These are phyloP conservation scores for Drosophila virilis DNA, from an alignment of 1,140 invertebrate species.

Conservation along the genomic window DNA sequence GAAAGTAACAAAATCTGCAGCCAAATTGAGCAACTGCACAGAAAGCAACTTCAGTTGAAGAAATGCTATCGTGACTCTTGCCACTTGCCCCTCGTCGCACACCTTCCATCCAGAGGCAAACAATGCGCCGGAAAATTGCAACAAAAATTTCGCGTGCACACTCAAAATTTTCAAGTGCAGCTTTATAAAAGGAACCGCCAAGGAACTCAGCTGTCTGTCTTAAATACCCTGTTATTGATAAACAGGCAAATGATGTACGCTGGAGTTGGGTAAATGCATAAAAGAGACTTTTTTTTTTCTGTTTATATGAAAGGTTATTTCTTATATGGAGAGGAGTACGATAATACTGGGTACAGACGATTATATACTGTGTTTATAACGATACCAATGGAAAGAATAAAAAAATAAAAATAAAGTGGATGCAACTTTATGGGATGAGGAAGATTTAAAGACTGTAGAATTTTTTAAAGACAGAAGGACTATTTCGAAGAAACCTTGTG, in stretches of 20 bases:
- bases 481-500: too few relatives aligned
- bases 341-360: too few relatives aligned
- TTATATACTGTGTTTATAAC: too few relatives aligned
- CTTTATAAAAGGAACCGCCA: conserved; percentile 41
- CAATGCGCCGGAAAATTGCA: conserved; percentile 58
- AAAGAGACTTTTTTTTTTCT: too few relatives aligned
- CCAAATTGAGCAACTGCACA: conserved; percentile 65
- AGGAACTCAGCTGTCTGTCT: conserved; percentile 22
- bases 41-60: conserved; percentile 21
- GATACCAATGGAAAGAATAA: too few relatives aligned
- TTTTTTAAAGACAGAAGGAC: too few relatives aligned
- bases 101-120: not conserved
- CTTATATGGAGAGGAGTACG: too few relatives aligned
- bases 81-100: not conserved
- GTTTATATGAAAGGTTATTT: too few relatives aligned
- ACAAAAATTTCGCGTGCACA: conserved; percentile 67
- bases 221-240: conserved; percentile 5
- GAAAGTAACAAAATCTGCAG: conserved; percentile 25
- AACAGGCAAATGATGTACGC: not conserved
- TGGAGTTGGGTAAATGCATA: not conserved
- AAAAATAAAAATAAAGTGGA: too few relatives aligned
- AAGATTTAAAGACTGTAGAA: too few relatives aligned
- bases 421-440: too few relatives aligned
- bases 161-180: conserved; percentile 76
- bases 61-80: not conserved